Evolutionary conservation across 2,113 vertebrate genomes (phyloP).

Genomic region (Dicaeum eximium): DNA sequence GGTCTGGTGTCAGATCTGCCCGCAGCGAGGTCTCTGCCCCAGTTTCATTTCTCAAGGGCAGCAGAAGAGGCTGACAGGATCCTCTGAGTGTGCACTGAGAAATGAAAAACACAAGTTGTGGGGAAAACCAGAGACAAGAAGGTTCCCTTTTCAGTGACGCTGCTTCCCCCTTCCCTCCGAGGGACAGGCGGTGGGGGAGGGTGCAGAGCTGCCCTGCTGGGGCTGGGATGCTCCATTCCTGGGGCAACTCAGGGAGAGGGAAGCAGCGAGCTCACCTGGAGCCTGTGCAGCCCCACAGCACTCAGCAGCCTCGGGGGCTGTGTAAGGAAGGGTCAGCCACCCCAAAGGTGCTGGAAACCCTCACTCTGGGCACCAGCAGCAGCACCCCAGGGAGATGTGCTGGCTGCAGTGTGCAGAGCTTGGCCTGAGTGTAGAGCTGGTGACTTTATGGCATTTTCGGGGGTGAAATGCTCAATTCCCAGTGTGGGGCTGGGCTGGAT

Average conservation of each 20-base stretch:
- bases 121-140: background rate
- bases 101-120: background rate
- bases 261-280: background rate
- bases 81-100: background rate
- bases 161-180: background rate
- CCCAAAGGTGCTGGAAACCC: rapidly evolving
- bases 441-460: background rate
- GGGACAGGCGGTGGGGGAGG: background rate
- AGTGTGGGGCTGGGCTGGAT: background rate
- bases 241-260: rapidly evolving
- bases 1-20: background rate
- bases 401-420: rapidly evolving
- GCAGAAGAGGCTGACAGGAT: background rate
- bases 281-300: background rate
- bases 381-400: background rate
- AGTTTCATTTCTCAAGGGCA: slow-evolving; percentile 22
- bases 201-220: rapidly evolving
- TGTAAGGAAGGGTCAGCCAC: background rate
- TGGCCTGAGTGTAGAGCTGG: background rate
- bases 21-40: background rate
- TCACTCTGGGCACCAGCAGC: background rate
- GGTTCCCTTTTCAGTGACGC: slow-evolving; percentile 21
- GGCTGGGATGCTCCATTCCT: background rate
- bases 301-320: rapidly evolving
- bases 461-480: background rate